These are phyloP conservation scores for Pangasianodon hypophthalmus DNA, from an alignment of 2,113 vertebrate genomes.

Conservation along the genomic window DNA sequence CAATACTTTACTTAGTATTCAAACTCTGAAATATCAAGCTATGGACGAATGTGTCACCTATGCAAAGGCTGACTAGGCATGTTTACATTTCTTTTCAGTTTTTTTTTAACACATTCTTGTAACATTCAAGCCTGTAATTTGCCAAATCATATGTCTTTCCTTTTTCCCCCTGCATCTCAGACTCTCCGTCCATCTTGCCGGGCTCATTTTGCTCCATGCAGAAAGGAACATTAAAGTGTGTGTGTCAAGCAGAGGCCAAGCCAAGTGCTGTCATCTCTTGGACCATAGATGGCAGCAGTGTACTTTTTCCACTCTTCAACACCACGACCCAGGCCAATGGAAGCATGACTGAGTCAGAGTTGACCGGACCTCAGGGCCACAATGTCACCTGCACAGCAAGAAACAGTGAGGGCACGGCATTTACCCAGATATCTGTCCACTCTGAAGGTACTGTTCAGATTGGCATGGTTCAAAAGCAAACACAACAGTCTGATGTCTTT, in stretches of 20 bases:
- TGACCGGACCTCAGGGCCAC: not conserved
- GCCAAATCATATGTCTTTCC: not conserved
- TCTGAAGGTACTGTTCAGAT: constrained; percentile 6
- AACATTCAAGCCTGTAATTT: not conserved
- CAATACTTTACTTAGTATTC: not conserved
- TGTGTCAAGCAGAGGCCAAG: constrained; percentile 50
- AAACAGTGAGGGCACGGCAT: constrained; percentile 41
- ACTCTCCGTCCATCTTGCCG: constrained; percentile 52
- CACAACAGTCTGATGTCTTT: not conserved
- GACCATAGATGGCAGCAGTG: constrained; percentile 49
- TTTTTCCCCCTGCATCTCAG: constrained; percentile 31
- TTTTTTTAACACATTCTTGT: not conserved
- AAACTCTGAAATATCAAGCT: not conserved
- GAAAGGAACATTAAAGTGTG: constrained; percentile 37
- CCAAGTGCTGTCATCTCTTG: constrained; percentile 55
- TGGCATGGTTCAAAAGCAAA: not conserved
- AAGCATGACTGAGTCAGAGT: constrained; percentile 5
- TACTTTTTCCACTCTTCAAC: not conserved
- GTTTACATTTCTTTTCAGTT: not conserved
- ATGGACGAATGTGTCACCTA: not conserved
- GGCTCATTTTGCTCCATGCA: constrained; percentile 48
- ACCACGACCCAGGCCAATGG: not conserved
- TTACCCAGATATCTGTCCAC: not conserved
- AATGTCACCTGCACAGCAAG: constrained; percentile 49
- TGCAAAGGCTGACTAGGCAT: not conserved